Conservation (phyloP, 2,797 vertebrate genomes). For the Eulemur coronatus region DNA sequence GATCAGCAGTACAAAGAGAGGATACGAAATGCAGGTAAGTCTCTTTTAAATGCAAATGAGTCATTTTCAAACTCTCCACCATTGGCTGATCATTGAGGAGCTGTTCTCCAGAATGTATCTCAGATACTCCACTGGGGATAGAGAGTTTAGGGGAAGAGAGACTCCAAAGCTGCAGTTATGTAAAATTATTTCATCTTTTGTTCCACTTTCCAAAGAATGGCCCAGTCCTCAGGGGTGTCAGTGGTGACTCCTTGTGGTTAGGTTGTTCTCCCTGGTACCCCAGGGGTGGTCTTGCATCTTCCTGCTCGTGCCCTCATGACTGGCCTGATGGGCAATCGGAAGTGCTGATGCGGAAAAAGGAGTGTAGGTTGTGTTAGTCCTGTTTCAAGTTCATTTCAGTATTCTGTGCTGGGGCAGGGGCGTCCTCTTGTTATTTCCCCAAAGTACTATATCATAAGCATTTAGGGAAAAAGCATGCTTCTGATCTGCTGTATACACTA, state of each 20-base stretch:
- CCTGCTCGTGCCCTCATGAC: accelerated
- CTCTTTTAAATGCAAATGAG: neutral
- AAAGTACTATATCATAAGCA: neutral
- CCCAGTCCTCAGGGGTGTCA: neutral
- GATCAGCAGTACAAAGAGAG: conserved; percentile 99
- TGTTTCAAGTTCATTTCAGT: neutral
- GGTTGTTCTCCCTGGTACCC: neutral
- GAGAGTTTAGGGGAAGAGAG: neutral
- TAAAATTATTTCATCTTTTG: neutral
- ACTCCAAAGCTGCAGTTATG: neutral
- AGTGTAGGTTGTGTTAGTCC: neutral
- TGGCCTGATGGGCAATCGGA: neutral
- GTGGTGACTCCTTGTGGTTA: neutral
- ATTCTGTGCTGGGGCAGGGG: neutral
- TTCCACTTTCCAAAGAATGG: neutral
- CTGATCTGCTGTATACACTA: neutral
- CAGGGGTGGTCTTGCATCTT: accelerated
- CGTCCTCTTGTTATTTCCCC: neutral
- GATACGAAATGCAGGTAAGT: conserved; percentile 94
- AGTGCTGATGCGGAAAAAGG: neutral
- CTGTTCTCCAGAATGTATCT: accelerated
- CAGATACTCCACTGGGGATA: neutral
- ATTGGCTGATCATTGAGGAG: neutral
- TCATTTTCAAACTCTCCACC: too few species aligned
- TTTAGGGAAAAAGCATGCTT: neutral